These are phyloP conservation scores for Danio choprae DNA, from an alignment of 2,797 vertebrate genomes.

Conservation along the genomic window DNA sequence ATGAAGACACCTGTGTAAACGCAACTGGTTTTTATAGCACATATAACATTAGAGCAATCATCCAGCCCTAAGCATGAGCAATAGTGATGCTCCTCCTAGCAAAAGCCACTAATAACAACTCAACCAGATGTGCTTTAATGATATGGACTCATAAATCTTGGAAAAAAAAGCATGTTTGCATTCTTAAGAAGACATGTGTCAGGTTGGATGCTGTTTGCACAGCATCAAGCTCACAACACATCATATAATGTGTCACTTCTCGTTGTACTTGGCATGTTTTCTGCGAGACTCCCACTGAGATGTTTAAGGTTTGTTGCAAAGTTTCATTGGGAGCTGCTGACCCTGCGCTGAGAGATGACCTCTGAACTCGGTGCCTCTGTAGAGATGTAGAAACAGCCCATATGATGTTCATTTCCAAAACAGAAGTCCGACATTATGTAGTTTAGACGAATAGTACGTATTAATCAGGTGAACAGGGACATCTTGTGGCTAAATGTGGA, in stretches of 20 bases:
- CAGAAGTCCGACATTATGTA: not conserved
- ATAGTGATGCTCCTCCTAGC: not conserved
- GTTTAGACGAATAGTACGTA: not conserved
- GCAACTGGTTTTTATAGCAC: not conserved
- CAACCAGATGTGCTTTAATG: not conserved
- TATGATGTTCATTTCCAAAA: not conserved
- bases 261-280: conserved; percentile 34
- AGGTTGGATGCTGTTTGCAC: conserved; percentile 17
- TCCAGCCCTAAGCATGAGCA: not conserved
- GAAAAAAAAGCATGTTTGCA: conserved; percentile 15
- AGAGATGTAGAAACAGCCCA: conserved; percentile 5
- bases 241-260: conserved; percentile 43
- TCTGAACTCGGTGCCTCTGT: conserved; percentile 18
- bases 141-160: not conserved
- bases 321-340: conserved; percentile 26
- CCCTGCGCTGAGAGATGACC: conserved; percentile 37
- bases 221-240: conserved; percentile 31
- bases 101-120: not conserved
- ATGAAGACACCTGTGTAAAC: conserved; percentile 31
- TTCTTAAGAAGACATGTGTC: conserved; percentile 28
- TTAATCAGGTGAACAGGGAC: not conserved
- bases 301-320: conserved; percentile 23
- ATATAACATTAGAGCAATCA: not conserved
- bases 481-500: conserved; percentile 25
- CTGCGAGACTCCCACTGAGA: conserved; percentile 13